Evolutionary conservation across 2,888 invertebrate species (phyloP), one percentile per base, ranked within the genome.

Genomic region (Eudemis profundana): DNA sequence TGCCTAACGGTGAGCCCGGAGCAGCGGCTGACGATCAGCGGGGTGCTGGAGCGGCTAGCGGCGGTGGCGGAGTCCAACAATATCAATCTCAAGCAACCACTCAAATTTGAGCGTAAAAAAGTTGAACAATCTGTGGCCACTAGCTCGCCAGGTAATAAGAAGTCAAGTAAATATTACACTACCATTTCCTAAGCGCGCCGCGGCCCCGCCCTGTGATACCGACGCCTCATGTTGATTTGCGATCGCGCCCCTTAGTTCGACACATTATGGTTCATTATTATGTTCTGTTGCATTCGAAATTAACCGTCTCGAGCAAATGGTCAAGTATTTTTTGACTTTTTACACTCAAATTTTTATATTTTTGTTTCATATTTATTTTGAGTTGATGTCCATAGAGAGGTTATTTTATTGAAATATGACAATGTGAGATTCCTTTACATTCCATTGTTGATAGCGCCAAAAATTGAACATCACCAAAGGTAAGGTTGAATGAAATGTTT

Each of bases 21-120:
- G 59, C 94, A 96, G 75, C 94, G 99, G 72, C 93, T 98, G 73
- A 94, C 94, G 59, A 95, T 98, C 62, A 94, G 95, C 69, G 95
- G 95, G 75, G 91, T 99, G 61, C 89, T 98, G 75, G 98, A 98
- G 82, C 94, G 97, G 72, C 86, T 99, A 70, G 97, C 97, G 62
- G 97, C 98, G 62, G 95, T 99, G 74, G 97, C 97, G 0, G 97
- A 98, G 87, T 96, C 96, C 61, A 95, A 96, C 84, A 95, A 95
- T 72, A 95, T 97, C 90, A 95, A 96, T 87, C 93, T 97, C 66
- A 96, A 96, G 85, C 96, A 95, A 78, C 95, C 97, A 72, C 92
- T 97, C 74, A 94, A 94, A 81, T 92, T 95, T 81, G 94, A 94
- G 88, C 92, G 93, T 88, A 93, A 93, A 93, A 93, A 93, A 93